These are phyloP conservation scores for Petrolisthes cinctipes DNA, from an alignment of 2,888 invertebrate species.

Conservation along the genomic window DNA sequence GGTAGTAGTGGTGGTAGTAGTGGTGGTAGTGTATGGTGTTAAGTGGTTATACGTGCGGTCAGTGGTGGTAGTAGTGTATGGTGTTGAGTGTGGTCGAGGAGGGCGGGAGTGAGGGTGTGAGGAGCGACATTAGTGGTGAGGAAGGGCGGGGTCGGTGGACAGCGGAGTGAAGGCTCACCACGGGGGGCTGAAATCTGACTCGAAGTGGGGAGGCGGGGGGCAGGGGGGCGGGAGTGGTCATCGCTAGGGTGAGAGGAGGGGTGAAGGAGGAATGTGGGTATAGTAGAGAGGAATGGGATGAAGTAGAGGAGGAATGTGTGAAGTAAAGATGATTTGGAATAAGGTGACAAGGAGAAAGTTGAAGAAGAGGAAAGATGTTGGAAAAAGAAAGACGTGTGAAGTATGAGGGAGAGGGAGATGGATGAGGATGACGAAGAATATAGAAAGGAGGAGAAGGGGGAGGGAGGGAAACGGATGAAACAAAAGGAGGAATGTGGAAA, in stretches of 20 bases:
- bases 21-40: background rate
- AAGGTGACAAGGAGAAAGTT: background rate
- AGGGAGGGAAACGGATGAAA: constrained; percentile 12
- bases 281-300: background rate
- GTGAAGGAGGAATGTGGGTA: background rate
- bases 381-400: background rate
- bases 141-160: constrained; percentile 25
- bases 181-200: constrained; percentile 8
- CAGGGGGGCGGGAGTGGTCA: constrained; percentile 20
- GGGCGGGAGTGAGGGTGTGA: constrained; percentile 6
- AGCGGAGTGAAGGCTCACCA: constrained; percentile 6
- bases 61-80: background rate
- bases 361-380: background rate
- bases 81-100: background rate
- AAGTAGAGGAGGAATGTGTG: background rate
- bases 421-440: background rate
- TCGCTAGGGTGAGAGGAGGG: background rate
- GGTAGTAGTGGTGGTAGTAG: background rate
- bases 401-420: background rate
- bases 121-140: constrained; percentile 40
- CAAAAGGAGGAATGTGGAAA: background rate
- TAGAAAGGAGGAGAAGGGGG: constrained; percentile 12
- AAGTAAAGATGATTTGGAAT: no score
- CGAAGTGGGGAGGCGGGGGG: no score
- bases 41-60: background rate